These are phyloP conservation scores for Platysteira castanea DNA, from an alignment of 2,113 vertebrate genomes.

Conservation along the genomic window DNA sequence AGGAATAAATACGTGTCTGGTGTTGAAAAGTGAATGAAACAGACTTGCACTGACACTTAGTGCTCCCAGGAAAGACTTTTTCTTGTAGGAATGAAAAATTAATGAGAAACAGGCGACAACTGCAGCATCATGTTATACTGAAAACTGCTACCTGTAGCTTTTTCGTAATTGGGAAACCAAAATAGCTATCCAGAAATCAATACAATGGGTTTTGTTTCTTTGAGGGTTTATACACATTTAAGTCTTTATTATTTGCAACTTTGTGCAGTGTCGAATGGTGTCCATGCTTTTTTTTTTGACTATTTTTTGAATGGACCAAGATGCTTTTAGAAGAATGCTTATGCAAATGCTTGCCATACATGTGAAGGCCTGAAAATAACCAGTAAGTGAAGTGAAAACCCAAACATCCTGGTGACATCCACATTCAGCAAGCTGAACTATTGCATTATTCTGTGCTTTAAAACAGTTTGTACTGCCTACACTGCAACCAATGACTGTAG, in stretches of 20 bases:
- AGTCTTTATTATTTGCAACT: neutral
- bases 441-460: neutral
- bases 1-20: conserved; percentile 14
- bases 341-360: neutral
- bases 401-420: neutral
- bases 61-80: conserved; percentile 19
- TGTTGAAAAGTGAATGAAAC: conserved; percentile 12
- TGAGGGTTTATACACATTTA: neutral
- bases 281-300: neutral
- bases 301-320: neutral
- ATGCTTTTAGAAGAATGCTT: neutral
- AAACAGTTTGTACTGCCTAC: neutral
- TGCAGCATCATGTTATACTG: neutral
- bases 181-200: neutral
- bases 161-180: conserved; percentile 14
- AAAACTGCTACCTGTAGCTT: conserved; percentile 30
- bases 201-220: neutral
- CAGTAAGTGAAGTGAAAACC: neutral
- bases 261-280: neutral
- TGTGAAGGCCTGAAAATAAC: neutral
- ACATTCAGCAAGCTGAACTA: neutral
- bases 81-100: conserved; percentile 50
- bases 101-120: conserved; percentile 11
- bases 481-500: neutral
- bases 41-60: neutral